A percentile compares a stretch with the other conserved stretches of the same genome.
phyloP scores from a whole-genome alignment of 2,888 invertebrate species.

The Clepsis dumicolana region DNA sequence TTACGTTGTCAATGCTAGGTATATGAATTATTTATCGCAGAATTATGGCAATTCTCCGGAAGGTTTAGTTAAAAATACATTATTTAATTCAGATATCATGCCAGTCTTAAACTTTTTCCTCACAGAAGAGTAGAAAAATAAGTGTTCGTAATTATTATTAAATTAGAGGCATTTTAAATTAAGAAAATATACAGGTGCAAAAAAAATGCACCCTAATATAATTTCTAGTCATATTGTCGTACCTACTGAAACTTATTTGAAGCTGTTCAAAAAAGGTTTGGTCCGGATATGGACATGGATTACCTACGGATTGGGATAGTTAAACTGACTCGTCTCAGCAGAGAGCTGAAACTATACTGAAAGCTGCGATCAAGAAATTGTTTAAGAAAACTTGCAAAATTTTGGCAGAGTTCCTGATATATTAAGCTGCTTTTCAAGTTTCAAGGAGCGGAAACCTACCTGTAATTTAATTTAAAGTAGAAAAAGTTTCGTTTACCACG shows the following conservation, averaged over 20 bases:
- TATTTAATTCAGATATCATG: not conserved
- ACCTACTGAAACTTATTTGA: too few species aligned
- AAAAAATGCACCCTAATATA: too few species aligned
- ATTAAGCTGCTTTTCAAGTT: not conserved
- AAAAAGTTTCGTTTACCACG: not conserved
- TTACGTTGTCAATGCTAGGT: conserved; percentile 57
- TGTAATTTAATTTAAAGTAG: not conserved
- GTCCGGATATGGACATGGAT: too few species aligned
- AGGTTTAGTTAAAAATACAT: not conserved
- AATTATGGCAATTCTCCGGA: conserved; percentile 52
- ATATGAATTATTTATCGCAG: conserved; percentile 65
- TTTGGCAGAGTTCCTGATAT: conserved; percentile 2
- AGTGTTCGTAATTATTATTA: too few species aligned
- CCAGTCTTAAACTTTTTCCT: not conserved
- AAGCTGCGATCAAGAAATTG: not conserved
- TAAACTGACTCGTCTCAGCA: not conserved
- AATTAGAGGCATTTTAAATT: too few species aligned
- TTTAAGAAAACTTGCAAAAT: not conserved
- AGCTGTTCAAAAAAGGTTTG: too few species aligned
- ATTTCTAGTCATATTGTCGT: too few species aligned
- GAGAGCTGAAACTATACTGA: not conserved
- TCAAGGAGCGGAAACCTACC: not conserved
- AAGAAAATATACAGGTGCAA: too few species aligned
- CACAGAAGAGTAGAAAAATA: too few species aligned
- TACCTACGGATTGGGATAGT: too few species aligned